Conservation (phyloP, 2,113 vertebrate genomes). For the Macquaria australasica region DNA sequence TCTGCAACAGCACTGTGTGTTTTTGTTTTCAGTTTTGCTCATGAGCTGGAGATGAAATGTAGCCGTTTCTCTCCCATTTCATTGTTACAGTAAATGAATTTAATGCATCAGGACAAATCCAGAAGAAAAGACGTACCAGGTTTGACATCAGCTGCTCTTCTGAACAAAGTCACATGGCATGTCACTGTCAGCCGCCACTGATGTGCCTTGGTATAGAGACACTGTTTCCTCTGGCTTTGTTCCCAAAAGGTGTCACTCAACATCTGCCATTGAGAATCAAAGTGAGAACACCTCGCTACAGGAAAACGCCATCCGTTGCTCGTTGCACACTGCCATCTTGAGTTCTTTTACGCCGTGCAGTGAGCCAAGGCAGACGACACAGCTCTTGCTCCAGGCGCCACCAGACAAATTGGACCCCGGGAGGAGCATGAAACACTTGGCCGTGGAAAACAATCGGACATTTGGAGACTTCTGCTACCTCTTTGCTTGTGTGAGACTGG, state of each 20-base stretch:
- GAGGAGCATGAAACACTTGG: slow-evolving; percentile 50
- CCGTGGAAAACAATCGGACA: slow-evolving; percentile 44
- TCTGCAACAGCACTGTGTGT: background rate
- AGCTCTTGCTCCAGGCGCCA: slow-evolving; percentile 31
- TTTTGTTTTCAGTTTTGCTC: background rate
- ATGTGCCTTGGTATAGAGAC: slow-evolving; percentile 28
- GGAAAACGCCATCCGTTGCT: slow-evolving; percentile 16
- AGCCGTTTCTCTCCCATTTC: background rate
- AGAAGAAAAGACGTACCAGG: background rate
- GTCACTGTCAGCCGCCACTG: slow-evolving; percentile 37
- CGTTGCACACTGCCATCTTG: slow-evolving; percentile 17
- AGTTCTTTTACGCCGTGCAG: slow-evolving; percentile 14
- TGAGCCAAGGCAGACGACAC: slow-evolving; percentile 35
- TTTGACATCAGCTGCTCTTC: slow-evolving; percentile 36
- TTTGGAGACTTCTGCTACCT: slow-evolving; percentile 43
- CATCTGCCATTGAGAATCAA: slow-evolving; percentile 63
- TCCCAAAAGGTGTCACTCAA: slow-evolving; percentile 61
- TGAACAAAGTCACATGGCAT: slow-evolving; percentile 23
- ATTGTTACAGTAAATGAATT: background rate
- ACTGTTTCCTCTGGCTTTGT: slow-evolving; percentile 41
- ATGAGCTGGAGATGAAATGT: background rate
- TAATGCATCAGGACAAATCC: slow-evolving; percentile 14
- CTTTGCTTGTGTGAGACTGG: slow-evolving; percentile 33
- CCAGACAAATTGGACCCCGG: slow-evolving; percentile 54
- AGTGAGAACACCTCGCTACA: slow-evolving; percentile 46